Evolutionary conservation across 2,888 invertebrate species (phyloP), one percentile per base, ranked within the genome.

Genomic region (Folsomia manolachei): DNA sequence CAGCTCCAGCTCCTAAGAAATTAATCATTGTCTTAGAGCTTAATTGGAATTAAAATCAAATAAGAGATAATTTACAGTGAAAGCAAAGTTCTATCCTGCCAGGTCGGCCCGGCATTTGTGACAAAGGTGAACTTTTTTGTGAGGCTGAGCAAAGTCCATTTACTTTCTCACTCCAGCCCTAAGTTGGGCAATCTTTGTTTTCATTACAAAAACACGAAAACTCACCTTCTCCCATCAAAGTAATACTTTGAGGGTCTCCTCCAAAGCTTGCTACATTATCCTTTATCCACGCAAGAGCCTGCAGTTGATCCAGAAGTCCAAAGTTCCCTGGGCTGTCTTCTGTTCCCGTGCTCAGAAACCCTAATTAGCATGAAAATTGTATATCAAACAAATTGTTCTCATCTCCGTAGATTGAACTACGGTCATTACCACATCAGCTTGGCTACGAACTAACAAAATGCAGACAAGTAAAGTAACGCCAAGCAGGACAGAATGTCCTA

Each of bases 231-330:
- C 76, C 79, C 61, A 81, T 52, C 51, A 79, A 19, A 18, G 79
- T 73, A 21, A 81, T 73, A 71, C 77, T 75, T 60, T 78, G 73
- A 27, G 76, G 73, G 68, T 80, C 79, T 2, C 80, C 79, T 27
- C 81, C 81, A 71, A 81, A 81, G 11, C 77, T 70, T 14, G 77
- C 76, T 61, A 81, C 78, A 67, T 81, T 72, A n/a, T 71, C 66
- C 70, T 80, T 77, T 19, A 81, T 72, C 80, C 81, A 81, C 25
- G 74, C 68, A 18, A 81, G 72, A 53, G 79, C 80, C 67, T 73
- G 73, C 53, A 81, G 62, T 78, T 81, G 81, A 74, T 81, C 81
- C 63, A 76, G 71, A 62, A 81, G 71, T 62, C 79, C 81, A 77
- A 77, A 81, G 74, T 81, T 81, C 64, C 81, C 81, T 26, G 75